These are phyloP conservation scores for Sycophila texana DNA, from an alignment of 2,888 invertebrate species.

Conservation along the genomic window DNA sequence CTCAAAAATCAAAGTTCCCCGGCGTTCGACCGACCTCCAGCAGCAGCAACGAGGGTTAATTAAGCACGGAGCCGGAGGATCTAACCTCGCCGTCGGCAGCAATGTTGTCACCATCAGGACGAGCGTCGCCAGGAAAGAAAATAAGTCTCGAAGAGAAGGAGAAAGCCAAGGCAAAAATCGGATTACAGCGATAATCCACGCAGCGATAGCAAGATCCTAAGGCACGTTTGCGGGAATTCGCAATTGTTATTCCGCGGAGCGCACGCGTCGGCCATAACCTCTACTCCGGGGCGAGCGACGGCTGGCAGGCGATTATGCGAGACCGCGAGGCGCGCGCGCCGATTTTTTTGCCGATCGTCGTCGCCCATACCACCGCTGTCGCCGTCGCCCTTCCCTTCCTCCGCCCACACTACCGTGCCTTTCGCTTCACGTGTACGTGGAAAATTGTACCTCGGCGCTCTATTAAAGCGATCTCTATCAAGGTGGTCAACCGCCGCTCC, in stretches of 20 bases:
- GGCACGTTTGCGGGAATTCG: conserved; percentile 17
- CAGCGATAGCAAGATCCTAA: not conserved
- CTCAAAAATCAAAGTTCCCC: too few relatives aligned
- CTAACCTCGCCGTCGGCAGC: not conserved
- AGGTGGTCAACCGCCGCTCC: not conserved
- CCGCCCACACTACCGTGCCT: not conserved
- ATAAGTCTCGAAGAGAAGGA: not conserved
- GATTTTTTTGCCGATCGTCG: conserved; percentile 41
- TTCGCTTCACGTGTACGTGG: not conserved
- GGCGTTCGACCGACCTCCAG: too few relatives aligned
- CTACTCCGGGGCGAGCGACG: conserved; percentile 31
- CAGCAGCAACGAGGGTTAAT: too few relatives aligned
- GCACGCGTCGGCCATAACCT: conserved; percentile 46
- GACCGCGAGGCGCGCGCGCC: conserved; percentile 48
- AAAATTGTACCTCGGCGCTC: conserved; percentile 20
- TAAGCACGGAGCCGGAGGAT: too few relatives aligned
- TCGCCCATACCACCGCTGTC: not conserved
- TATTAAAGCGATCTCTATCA: conserved; percentile 29
- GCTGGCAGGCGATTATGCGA: conserved; percentile 46
- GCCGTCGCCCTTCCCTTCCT: not conserved
- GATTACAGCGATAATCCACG: conserved; percentile 12
- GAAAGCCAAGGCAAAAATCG: not conserved
- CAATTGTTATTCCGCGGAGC: conserved; percentile 47
- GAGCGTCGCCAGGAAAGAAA: not conserved
- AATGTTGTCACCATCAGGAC: not conserved